phyloP scores from a whole-genome alignment of 2,888 invertebrate species.

The Nephrotoma guestfalica region DNA sequence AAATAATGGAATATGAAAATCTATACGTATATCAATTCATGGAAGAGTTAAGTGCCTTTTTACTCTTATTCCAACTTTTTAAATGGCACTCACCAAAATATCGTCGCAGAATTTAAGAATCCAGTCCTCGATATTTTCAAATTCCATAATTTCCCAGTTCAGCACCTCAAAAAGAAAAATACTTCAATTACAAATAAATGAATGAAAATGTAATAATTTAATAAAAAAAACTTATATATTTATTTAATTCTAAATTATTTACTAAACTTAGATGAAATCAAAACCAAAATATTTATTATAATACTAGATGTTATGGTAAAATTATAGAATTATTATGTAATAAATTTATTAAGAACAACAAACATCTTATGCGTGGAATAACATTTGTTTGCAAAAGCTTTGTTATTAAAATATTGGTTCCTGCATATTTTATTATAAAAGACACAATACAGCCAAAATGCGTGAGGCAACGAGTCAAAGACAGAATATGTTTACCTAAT shows the following conservation, averaged over 20 bases:
- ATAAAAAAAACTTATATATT: too few relatives aligned
- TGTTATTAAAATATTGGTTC: background rate
- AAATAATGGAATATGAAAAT: too few relatives aligned
- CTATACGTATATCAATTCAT: too few relatives aligned
- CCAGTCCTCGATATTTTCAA: background rate
- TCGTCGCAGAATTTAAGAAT: background rate
- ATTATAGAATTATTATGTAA: background rate
- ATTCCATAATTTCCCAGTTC: background rate
- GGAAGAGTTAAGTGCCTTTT: background rate
- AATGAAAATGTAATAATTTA: background rate
- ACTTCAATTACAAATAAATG: background rate
- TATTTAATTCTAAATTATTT: background rate
- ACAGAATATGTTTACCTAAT: background rate
- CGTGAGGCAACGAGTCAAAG: background rate
- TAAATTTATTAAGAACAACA: background rate
- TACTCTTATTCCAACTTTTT: background rate
- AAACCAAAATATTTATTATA: background rate
- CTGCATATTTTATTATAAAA: background rate
- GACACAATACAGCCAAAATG: background rate
- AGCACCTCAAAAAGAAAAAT: background rate
- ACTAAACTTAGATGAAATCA: background rate
- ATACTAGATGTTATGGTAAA: background rate
- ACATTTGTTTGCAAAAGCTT: background rate
- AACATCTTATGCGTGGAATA: background rate
- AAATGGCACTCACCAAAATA: background rate